phyloP scores from a whole-genome alignment of 2,797 vertebrate species.

The Parambassis ranga region DNA sequence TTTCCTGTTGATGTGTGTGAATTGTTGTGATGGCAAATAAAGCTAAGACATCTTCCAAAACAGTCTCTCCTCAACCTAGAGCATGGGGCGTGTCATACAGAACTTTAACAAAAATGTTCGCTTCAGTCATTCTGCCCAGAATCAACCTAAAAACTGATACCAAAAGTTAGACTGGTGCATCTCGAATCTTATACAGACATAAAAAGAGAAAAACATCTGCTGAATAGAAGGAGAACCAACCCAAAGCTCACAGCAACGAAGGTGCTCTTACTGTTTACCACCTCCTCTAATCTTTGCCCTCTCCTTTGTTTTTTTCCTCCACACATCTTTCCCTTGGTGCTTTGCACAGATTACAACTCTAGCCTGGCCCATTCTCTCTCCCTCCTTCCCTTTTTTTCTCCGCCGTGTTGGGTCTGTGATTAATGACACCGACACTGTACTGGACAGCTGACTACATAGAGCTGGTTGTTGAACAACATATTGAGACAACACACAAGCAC shows the following conservation, averaged over 20 bases:
- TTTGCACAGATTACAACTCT: constrained; percentile 58
- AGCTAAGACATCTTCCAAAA: too few relatives aligned
- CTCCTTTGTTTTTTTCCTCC: constrained; percentile 34
- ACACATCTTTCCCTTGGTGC: constrained; percentile 39
- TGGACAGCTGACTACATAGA: constrained; percentile 75
- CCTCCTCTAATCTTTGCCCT: neutral
- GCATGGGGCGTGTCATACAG: too few relatives aligned
- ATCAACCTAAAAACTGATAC: too few relatives aligned
- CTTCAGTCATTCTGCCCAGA: too few relatives aligned
- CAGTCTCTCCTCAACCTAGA: too few relatives aligned
- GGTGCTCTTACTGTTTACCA: neutral
- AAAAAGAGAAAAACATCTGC: neutral
- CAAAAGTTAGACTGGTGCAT: too few relatives aligned
- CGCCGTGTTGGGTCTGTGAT: constrained; percentile 70
- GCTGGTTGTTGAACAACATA: constrained; percentile 74
- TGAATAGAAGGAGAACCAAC: neutral
- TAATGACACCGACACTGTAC: constrained; percentile 70
- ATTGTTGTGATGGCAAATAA: too few relatives aligned
- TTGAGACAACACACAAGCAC: constrained; percentile 50
- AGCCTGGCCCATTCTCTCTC: constrained; percentile 24
- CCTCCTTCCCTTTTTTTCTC: constrained; percentile 29
- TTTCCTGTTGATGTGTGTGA: too few relatives aligned
- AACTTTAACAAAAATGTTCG: too few relatives aligned
- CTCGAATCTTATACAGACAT: too few relatives aligned
- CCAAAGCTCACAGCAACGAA: neutral